Evolutionary conservation across 2,113 vertebrate genomes (phyloP), one percentile per base, ranked within the genome.

Genomic region (Murina feae): DNA sequence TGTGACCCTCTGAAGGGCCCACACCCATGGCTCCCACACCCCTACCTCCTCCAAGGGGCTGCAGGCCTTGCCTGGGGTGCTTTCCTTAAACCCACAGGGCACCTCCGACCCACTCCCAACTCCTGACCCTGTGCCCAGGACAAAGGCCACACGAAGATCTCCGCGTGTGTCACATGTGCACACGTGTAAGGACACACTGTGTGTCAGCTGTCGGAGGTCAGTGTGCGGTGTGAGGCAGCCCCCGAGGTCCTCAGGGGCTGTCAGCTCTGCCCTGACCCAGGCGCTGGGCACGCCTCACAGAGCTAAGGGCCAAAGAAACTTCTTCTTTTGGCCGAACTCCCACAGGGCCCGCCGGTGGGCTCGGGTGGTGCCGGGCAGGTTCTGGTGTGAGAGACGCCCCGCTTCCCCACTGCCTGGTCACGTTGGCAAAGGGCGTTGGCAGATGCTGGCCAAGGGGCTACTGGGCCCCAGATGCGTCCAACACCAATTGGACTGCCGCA

Each of bases 401-500:
- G 17, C 28, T 14, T 4, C n/a, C 28, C 28, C 18, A 7, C 20
- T 23, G 16, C 7, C 35, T 17, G 74, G 35, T 11, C 47, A 23
- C 30, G 4, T 11, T 5, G 10, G 35, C 2, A 32, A 30, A 6
- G 17, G 39, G 30, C 37, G 11, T 2, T 3, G 0, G 37, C 23
- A 3, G 74, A 44, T 5, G 74, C 25, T 11, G 72, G 28, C 53
- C 10, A 0, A 44, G 51, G 65, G 0, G 0, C 21, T 16, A 21
- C 28, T 8, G 25, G 16, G 4, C 20, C 20, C 14, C 20, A 18
- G 69, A 11, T 39, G 3, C 20, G 0, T 21, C 39, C 37, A 2
- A 6, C 7, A 0, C 1, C 2, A 11, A n/a, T 4, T 4, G 8
- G 12, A 17, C 18, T 0, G 32, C 39, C 72, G 9, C 23, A 2